These are phyloP conservation scores for Serinus canaria DNA, from an alignment of 2,113 vertebrate genomes.

Conservation along the genomic window DNA sequence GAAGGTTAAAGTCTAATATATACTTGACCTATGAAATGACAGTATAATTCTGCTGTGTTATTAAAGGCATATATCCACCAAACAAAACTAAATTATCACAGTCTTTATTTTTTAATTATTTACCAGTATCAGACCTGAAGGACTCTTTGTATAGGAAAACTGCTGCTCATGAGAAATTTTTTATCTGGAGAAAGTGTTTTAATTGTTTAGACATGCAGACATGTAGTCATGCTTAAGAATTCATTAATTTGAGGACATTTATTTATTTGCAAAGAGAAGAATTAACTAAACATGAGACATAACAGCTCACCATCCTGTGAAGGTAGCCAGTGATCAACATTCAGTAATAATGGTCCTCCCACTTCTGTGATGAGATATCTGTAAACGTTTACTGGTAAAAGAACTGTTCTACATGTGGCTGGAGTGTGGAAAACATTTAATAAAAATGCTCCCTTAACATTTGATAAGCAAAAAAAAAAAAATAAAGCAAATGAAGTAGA, in stretches of 20 bases:
- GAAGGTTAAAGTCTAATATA: background rate
- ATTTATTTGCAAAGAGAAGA: background rate
- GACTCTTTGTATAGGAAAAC: background rate
- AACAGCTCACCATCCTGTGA: background rate
- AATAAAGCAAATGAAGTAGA: background rate
- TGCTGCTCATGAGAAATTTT: background rate
- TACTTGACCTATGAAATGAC: background rate
- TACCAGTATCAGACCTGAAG: background rate
- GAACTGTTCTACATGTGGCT: background rate
- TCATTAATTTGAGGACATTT: background rate
- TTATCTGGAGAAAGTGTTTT: background rate
- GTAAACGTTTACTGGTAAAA: background rate
- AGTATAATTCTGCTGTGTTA: background rate
- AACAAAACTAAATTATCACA: background rate
- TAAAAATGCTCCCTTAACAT: background rate
- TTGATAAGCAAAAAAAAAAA: background rate
- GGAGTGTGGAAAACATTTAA: background rate
- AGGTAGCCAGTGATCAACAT: background rate
- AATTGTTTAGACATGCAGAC: background rate
- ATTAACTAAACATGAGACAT: background rate
- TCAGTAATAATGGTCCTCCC: background rate
- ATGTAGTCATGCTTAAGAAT: background rate
- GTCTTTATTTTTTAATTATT: background rate
- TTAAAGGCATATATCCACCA: background rate
- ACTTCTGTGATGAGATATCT: background rate